A percentile compares a stretch with the other conserved stretches of the same genome.
Evolutionary conservation across 37 sponge, comb jelly and placozoan species (phyloP).

Genomic region (Aphrocallistes beatrix): DNA sequence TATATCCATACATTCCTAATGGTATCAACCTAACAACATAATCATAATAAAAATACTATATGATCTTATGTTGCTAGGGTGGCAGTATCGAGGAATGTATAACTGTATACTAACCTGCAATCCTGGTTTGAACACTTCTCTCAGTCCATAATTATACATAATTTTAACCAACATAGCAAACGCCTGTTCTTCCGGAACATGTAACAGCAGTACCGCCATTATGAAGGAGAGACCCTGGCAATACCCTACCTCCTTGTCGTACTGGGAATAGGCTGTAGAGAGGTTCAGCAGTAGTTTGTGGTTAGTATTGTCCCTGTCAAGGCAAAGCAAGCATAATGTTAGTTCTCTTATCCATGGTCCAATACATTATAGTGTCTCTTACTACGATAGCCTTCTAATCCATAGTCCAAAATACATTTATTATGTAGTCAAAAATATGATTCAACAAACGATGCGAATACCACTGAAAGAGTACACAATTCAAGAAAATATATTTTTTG

Average conservation of each 20-base stretch:
- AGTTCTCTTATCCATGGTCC: too few species aligned
- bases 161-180: constrained; percentile 84
- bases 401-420: neutral
- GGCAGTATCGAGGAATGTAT: neutral
- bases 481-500: too few species aligned
- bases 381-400: too few species aligned
- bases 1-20: too few species aligned
- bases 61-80: neutral
- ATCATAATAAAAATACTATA: too few species aligned
- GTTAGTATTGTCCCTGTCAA: constrained; percentile 4
- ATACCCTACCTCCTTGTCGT: constrained; percentile 90
- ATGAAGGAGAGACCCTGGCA: constrained; percentile 97
- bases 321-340: neutral
- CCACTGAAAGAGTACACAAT: too few species aligned
- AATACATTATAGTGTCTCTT: too few species aligned
- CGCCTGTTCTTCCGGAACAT: constrained; percentile 91
- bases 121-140: constrained; percentile 80
- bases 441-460: too few species aligned
- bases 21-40: too few species aligned
- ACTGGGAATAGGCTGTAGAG: constrained; percentile 85
- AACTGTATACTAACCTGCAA: constrained; percentile 16
- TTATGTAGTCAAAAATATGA: too few species aligned
- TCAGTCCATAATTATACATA: constrained; percentile 75
- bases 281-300: constrained; percentile 69
- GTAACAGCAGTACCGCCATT: constrained; percentile 76